Conservation (phyloP, 2,888 invertebrate species). For the Stenchaetothrips biformis region DNA sequence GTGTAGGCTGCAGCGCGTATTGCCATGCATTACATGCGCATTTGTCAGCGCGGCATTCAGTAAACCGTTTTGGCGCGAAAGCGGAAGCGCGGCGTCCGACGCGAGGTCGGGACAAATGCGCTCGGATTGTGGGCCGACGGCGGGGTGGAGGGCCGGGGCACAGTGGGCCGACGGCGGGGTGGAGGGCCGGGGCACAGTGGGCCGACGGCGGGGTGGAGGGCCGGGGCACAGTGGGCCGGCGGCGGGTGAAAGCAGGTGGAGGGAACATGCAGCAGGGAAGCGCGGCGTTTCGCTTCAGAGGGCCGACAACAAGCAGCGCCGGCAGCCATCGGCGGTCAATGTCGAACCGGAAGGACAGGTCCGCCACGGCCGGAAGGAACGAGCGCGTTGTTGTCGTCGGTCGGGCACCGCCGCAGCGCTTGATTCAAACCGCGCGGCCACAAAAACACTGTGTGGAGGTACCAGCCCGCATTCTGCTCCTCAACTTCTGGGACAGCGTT, state of each 20-base stretch:
- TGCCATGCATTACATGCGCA: slow-evolving; percentile 20
- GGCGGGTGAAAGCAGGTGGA: background rate
- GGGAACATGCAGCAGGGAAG: no score
- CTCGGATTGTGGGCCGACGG: background rate
- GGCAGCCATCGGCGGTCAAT: background rate
- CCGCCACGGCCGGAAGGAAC: background rate
- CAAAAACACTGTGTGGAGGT: no score
- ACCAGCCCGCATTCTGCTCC: no score
- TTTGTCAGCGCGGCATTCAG: slow-evolving; percentile 22
- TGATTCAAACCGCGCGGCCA: no score
- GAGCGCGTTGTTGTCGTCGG: no score
- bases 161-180: background rate
- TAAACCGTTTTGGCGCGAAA: background rate
- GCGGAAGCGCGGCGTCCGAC: background rate
- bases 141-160: background rate
- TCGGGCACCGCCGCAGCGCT: no score
- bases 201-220: no score
- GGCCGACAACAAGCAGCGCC: no score
- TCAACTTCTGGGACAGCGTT: no score
- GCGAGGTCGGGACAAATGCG: background rate
- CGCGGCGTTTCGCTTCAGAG: no score
- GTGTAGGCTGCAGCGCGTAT: background rate
- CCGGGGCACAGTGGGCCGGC: background rate
- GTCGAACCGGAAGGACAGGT: background rate
- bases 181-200: background rate